Base-by-base conservation (phyloP, 2,797 vertebrate species). In the Aphelocoma californica region DNA sequence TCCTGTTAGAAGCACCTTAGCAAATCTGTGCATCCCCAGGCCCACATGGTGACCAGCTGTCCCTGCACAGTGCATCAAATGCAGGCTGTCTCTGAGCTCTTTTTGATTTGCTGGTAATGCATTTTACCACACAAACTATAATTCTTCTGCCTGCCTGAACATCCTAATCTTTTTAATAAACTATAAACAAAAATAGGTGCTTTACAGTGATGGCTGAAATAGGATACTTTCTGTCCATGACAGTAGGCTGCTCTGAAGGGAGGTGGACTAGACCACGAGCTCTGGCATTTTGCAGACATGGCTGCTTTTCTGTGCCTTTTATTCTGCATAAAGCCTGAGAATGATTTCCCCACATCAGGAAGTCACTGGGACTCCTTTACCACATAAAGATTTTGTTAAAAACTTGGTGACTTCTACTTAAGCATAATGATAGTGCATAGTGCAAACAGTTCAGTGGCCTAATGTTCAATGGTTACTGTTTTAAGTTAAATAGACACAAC, bases 291-390 rank as follows among this genome's bases (percentile, higher is more conserved):
- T 81, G 53, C 14, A 53, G 32, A 40, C 9, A 9, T 17, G 8
- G 16, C 40, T 86, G 45, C 31, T 90, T 93, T 96, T 75, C 42
- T 53, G 34, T 69, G 57, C n/a, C 32, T 92, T 90, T 66, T 6
- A 1, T 71, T 88, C 47, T 62, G 31, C 11, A 5, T 34, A 70
- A 90, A 62, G 20, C 23, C 15, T 38, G n/a, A 88, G n/a, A 90
- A 50, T 56, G 2, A 34, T 57, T 81, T 71, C 17, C 14, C 2
- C 40, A 17, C 9, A 11, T 47, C 10, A 8, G 14, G 38, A 84
- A 62, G 38, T 16, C 64, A 51, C 56, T 16, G 45, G 48, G 28
- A 42, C n/a, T 85, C 47, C n/a, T 29, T 12, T 25, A 45, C 32
- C 21, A 74, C 36, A 12, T 54, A 42, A 57, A 88, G 31, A 64